Percentiles rank a stretch among this genome's conserved stretches.
phyloP scores from a whole-genome alignment of 2,113 vertebrate species.

The Gopherus flavomarginatus region DNA sequence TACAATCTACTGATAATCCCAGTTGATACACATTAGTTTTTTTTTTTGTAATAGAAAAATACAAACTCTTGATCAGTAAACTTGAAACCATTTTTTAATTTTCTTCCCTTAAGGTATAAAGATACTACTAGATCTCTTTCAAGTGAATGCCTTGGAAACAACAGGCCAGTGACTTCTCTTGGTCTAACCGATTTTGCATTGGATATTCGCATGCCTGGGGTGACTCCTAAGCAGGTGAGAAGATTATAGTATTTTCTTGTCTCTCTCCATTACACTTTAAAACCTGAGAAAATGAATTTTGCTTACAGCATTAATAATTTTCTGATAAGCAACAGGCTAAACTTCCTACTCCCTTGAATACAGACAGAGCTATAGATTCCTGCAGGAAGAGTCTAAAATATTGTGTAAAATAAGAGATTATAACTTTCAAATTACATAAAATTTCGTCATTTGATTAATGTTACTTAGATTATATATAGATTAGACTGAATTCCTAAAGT shows the following conservation, averaged over 20 bases:
- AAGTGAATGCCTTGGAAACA: slow-evolving; percentile 83
- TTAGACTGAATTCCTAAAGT: not conserved
- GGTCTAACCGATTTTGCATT: slow-evolving; percentile 89
- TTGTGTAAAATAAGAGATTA: not conserved
- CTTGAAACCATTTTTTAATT: not conserved
- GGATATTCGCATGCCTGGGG: slow-evolving; percentile 93
- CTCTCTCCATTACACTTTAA: not conserved
- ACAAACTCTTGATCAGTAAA: not conserved
- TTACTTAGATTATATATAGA: not conserved
- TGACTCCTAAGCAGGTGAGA: slow-evolving; percentile 88
- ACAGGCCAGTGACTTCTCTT: slow-evolving; percentile 75
- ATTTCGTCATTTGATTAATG: not conserved
- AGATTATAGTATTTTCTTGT: not conserved
- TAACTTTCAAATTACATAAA: not conserved
- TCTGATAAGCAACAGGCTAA: not conserved
- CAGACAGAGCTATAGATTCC: not conserved
- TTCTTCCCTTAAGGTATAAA: slow-evolving; percentile 81
- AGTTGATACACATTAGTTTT: not conserved
- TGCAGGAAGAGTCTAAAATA: not conserved
- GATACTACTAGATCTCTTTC: slow-evolving; percentile 79
- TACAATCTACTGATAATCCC: not conserved
- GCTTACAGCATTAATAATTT: not conserved
- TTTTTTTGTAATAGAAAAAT: not conserved
- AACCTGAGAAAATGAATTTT: not conserved
- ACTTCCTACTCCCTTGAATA: not conserved